phyloP scores from a whole-genome alignment of 2,113 vertebrate genomes.

The Melanocharis versteri region DNA sequence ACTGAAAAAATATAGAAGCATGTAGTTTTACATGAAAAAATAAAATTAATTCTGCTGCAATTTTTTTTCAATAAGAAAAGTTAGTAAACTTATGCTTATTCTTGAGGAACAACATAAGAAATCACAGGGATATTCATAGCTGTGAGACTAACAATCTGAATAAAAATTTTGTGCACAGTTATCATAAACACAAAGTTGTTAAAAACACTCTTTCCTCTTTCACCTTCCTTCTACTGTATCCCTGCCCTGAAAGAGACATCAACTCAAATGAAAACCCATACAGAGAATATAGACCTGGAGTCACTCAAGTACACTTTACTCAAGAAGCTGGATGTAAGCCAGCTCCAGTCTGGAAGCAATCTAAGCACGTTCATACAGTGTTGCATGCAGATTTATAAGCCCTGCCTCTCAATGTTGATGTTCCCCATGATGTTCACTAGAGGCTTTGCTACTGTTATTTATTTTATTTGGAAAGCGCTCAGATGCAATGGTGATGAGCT shows the following conservation, averaged over 20 bases:
- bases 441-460: constrained; percentile 32
- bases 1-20: background rate
- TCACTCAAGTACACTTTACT: background rate
- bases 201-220: background rate
- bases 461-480: constrained; percentile 45
- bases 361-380: background rate
- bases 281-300: background rate
- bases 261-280: background rate
- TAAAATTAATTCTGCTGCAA: background rate
- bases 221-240: background rate
- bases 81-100: background rate
- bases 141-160: background rate
- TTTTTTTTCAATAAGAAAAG: background rate
- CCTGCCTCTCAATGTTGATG: constrained; percentile 20
- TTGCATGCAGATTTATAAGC: constrained; percentile 46
- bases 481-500: constrained; percentile 9
- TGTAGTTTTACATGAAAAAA: background rate
- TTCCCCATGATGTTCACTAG: constrained; percentile 32
- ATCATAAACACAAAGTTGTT: background rate
- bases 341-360: constrained; percentile 10
- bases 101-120: background rate
- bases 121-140: background rate
- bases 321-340: background rate
- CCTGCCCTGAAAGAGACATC: background rate
- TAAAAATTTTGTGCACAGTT: background rate